Percentiles rank a stretch among this genome's conserved stretches.
phyloP scores from a whole-genome alignment of 2,797 vertebrate genomes.

The Synaphobranchus kaupii region DNA sequence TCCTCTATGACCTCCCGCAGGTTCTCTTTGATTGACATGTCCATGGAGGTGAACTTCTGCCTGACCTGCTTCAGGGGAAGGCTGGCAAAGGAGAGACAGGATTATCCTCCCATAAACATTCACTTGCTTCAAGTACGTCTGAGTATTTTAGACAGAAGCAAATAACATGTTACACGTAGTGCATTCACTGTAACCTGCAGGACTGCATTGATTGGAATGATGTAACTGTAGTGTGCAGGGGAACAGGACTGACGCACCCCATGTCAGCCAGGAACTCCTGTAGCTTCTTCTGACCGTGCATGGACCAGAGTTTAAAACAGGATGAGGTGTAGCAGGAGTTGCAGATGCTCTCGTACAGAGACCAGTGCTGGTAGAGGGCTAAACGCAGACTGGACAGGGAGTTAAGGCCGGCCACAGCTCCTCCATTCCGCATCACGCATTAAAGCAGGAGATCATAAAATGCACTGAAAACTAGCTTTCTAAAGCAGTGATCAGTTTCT shows the following conservation, averaged over 20 bases:
- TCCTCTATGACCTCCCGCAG: slow-evolving; percentile 94
- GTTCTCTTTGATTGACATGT: slow-evolving; percentile 93
- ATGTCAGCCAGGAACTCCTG: slow-evolving; percentile 95
- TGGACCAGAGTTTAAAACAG: slow-evolving; percentile 91
- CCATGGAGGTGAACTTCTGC: slow-evolving; percentile 97
- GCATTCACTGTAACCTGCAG: background rate
- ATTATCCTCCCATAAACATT: background rate
- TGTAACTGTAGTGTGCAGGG: no score
- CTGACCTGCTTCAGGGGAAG: slow-evolving; percentile 92
- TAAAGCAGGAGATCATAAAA: background rate
- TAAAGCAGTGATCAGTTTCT: background rate
- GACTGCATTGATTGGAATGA: background rate
- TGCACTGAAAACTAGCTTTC: background rate
- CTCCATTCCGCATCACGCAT: no score
- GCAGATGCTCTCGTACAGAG: slow-evolving; percentile 91
- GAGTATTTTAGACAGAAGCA: no score
- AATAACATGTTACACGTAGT: background rate
- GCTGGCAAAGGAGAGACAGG: slow-evolving; percentile 58
- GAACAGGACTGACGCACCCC: slow-evolving; percentile 76
- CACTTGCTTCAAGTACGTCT: no score
- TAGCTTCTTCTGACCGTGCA: slow-evolving; percentile 93
- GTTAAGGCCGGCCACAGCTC: slow-evolving; percentile 3
- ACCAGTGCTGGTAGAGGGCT: slow-evolving; percentile 95
- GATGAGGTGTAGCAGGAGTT: slow-evolving; percentile 93
- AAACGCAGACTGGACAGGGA: slow-evolving; percentile 78